These are phyloP conservation scores for Diachasmimorpha longicaudata DNA, from an alignment of 1,140 invertebrate genomes.

Conservation along the genomic window DNA sequence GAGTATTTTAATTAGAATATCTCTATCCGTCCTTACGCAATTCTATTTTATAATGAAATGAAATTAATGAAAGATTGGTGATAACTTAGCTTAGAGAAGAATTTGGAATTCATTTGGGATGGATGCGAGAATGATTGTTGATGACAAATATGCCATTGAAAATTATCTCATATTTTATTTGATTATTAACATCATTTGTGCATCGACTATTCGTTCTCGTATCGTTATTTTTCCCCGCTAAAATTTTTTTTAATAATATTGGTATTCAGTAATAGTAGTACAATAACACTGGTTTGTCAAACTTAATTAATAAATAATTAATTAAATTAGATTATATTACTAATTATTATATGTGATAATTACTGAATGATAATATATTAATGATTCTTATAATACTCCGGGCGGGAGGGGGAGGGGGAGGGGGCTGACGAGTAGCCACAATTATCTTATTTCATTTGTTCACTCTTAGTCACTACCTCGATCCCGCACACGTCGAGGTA, in stretches of 20 bases:
- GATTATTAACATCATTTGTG: background rate
- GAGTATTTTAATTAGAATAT: conserved; percentile 45
- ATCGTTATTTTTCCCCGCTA: conserved; percentile 21
- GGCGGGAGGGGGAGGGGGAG: conserved; percentile 30
- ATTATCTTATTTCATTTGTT: conserved; percentile 37
- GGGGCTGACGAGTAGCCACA: conserved; percentile 30
- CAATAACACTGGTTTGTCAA: conserved; percentile 44
- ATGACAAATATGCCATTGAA: conserved; percentile 4
- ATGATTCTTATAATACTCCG: conserved; percentile 64
- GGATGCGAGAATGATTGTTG: conserved; percentile 29
- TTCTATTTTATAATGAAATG: conserved; percentile 27
- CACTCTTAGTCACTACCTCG: background rate
- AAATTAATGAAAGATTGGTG: conserved; percentile 35
- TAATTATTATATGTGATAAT: conserved; percentile 62
- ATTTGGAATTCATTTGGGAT: conserved; percentile 51
- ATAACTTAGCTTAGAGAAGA: conserved; percentile 47
- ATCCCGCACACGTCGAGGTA: conserved; percentile 3
- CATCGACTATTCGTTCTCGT: conserved; percentile 24
- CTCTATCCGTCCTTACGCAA: conserved; percentile 38
- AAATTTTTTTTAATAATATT: conserved; percentile 37
- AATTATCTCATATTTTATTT: background rate
- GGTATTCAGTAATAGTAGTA: conserved; percentile 40
- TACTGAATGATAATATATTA: conserved; percentile 64
- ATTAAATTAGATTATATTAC: conserved; percentile 64
- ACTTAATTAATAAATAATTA: conserved; percentile 65